These are phyloP conservation scores for Antechinus flavipes DNA, from an alignment of 2,113 vertebrate species.

Conservation along the genomic window DNA sequence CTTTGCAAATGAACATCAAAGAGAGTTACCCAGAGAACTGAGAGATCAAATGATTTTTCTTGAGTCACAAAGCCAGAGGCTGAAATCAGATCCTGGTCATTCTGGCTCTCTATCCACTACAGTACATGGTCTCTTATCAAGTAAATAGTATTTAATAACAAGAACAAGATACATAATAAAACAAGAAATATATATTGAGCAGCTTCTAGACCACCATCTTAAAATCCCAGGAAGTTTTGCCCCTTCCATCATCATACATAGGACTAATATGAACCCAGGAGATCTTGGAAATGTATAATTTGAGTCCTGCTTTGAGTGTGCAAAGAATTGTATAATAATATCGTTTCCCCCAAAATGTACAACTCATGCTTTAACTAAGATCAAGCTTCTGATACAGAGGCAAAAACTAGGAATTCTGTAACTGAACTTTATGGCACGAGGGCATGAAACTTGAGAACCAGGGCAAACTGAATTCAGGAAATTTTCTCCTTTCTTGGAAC, in stretches of 20 bases:
- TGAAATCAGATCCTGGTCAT: not conserved
- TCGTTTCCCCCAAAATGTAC: not conserved
- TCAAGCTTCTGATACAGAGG: not conserved
- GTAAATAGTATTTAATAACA: not conserved
- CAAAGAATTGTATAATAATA: not conserved
- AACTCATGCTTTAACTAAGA: not conserved
- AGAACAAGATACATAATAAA: not conserved
- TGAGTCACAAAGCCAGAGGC: not conserved
- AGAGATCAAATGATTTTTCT: not conserved
- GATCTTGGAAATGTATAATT: not conserved
- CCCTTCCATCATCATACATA: not conserved
- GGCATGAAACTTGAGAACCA: not conserved
- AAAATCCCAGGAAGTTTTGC: not conserved
- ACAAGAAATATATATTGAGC: not conserved
- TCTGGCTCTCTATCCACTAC: not conserved
- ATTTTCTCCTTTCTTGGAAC: not conserved
- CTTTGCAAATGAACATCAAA: not conserved
- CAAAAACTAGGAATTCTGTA: not conserved
- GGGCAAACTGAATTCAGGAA: not conserved
- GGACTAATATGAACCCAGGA: not conserved
- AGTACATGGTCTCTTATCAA: not conserved
- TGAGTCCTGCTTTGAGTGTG: not conserved
- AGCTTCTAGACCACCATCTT: not conserved
- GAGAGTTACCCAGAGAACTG: not conserved
- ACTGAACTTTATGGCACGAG: not conserved